A percentile compares a stretch with the other conserved stretches of the same genome.
Evolutionary conservation across 2,888 invertebrate genomes (phyloP).

Genomic region (Callosobruchus maculatus): DNA sequence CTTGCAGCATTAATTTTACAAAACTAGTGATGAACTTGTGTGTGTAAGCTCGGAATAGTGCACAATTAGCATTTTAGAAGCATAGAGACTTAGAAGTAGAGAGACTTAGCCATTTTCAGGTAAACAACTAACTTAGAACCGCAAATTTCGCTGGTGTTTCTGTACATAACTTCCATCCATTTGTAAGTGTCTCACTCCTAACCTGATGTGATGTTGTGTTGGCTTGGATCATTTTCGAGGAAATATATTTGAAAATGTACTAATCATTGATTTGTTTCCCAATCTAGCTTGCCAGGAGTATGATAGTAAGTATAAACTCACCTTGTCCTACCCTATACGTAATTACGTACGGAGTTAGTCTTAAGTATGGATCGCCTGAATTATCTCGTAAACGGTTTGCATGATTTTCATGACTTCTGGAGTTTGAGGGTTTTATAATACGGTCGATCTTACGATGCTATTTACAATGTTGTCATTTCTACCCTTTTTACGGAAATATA

Average conservation of each 20-base stretch:
- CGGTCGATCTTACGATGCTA: too few species aligned
- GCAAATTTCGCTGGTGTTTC: neutral
- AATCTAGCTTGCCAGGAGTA: slow-evolving; percentile 85
- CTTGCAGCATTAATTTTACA: too few species aligned
- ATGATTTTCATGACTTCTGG: too few species aligned
- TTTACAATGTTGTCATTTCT: too few species aligned
- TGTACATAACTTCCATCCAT: neutral
- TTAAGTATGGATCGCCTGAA: too few species aligned
- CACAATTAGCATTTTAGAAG: neutral
- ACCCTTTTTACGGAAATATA: too few species aligned
- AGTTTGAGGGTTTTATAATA: too few species aligned
- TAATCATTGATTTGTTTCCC: slow-evolving; percentile 55
- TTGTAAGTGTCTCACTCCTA: neutral
- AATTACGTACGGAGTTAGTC: too few species aligned
- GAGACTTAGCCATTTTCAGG: neutral
- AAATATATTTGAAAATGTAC: neutral
- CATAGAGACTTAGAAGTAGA: neutral
- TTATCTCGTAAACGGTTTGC: too few species aligned
- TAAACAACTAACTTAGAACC: neutral
- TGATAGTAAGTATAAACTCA: slow-evolving; percentile 73
- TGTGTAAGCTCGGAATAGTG: too few species aligned
- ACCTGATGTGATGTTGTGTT: neutral
- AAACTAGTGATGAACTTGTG: too few species aligned
- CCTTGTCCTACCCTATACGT: too few species aligned
- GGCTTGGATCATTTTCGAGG: neutral